Percentiles rank a stretch among this genome's conserved stretches.
Evolutionary conservation across 2,113 vertebrate genomes (phyloP).

Genomic region (Entosphenus tridentatus): DNA sequence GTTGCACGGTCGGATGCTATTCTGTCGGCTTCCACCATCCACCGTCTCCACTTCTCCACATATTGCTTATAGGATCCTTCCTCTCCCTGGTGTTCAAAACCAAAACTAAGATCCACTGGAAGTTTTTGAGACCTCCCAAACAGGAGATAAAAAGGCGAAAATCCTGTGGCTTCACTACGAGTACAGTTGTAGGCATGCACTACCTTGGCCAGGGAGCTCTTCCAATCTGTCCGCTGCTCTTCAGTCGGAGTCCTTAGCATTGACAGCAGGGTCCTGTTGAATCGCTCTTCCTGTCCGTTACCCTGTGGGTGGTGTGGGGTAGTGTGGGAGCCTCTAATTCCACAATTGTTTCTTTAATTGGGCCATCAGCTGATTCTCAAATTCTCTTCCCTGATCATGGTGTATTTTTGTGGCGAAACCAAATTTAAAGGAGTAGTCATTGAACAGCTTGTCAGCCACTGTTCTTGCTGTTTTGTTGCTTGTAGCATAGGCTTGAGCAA

Average conservation of each 20-base stretch:
- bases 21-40: no score
- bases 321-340: neutral
- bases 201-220: no score
- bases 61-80: no score
- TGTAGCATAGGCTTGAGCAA: slow-evolving; percentile 6
- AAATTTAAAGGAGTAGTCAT: slow-evolving; percentile 8
- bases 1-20: no score
- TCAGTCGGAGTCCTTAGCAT: neutral
- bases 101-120: no score
- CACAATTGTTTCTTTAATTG: neutral
- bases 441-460: slow-evolving; percentile 7
- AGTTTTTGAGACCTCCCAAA: no score
- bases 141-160: no score
- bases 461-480: slow-evolving; percentile 7
- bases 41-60: no score
- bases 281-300: slow-evolving; percentile 6
- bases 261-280: neutral
- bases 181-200: no score
- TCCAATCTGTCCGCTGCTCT: neutral
- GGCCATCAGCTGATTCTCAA: slow-evolving; percentile 8
- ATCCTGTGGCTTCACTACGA: no score
- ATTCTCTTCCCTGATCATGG: slow-evolving; percentile 4
- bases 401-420: slow-evolving; percentile 7
- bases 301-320: slow-evolving; percentile 6
- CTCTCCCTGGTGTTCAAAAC: no score